Evolutionary conservation across 2,888 invertebrate species (phyloP), one percentile per base, ranked within the genome.

Genomic region (Synergus umbraculus): DNA sequence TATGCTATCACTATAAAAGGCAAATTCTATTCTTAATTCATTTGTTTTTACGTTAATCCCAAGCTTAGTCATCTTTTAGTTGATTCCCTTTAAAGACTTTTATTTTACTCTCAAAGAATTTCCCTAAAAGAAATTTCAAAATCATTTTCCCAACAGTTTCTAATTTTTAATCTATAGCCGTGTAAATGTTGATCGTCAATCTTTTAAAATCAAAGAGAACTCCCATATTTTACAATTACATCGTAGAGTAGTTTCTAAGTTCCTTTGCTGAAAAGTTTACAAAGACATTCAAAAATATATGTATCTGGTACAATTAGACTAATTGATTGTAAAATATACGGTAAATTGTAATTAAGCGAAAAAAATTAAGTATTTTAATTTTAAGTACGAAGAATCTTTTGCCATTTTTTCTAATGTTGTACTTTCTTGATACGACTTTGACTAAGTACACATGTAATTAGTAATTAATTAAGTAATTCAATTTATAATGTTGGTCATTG

Each of bases 201-300:
- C 10, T 76, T 15, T 7, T 76, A 12, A 76, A 76, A 76, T 41
- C 10, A 58, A 44, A 58, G 22, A 41, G 54, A 46, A 43, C 22
- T 67, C 44, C 5, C 18, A 67, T 13, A 67, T 46, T 44, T 46
- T 67, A 67, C 13, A 67, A 63, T 22, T 63, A 13, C 29, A 22
- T 22, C 22, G 29, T 63, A 63, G 63, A 63, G 29, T 67, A 44
- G 18, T 67, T 67, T 67, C 46, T 66, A 43, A 41, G 41, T 66
- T 66, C n/a, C 18, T 67, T 67, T 22, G 46, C 67, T 67, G 67
- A 67, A 67, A 67, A 67, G 46, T 67, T 73, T 73, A 73, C 54
- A 73, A 73, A 73, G 73, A 37, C 73, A 73, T 73, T 58, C 54
- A 73, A 73, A 73, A 73, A 73, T 73, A 73, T 73, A 73, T 73